Percentiles rank a stretch among this genome's conserved stretches.
Evolutionary conservation across 2,797 vertebrate species (phyloP).

Genomic region (Coracias cyanogaster): DNA sequence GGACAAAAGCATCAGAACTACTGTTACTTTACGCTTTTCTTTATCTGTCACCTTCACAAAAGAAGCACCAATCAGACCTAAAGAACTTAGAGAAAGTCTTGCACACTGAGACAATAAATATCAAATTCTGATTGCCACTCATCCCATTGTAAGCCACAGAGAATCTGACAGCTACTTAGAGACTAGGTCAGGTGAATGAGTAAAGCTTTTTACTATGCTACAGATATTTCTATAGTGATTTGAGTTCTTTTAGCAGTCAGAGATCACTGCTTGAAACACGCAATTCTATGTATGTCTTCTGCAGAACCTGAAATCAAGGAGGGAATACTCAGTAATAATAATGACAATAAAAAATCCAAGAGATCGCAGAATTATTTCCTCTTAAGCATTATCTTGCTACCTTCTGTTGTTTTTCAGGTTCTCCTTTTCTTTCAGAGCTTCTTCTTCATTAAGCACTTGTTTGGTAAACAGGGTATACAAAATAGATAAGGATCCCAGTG

Average conservation of each 20-base stretch:
- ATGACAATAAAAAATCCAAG: background rate
- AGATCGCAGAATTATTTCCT: background rate
- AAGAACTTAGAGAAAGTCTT: background rate
- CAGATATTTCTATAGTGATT: background rate
- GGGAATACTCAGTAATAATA: background rate
- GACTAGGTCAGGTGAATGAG: background rate
- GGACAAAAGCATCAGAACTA: background rate
- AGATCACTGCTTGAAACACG: background rate
- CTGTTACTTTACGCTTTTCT: background rate
- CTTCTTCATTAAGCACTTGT: background rate
- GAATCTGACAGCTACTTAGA: background rate
- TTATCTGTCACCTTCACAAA: background rate
- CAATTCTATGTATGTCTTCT: background rate
- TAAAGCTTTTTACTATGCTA: background rate
- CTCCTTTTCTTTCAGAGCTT: background rate
- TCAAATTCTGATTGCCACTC: background rate
- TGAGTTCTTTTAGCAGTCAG: background rate
- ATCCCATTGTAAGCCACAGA: background rate
- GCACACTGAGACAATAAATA: background rate
- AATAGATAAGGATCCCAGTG: background rate
- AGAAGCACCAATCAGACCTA: background rate
- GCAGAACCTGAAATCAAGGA: background rate
- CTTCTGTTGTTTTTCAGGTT: background rate
- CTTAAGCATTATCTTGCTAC: background rate
- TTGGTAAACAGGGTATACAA: background rate